These are phyloP conservation scores for Apaloderma vittatum DNA, from an alignment of 2,113 vertebrate genomes.

Conservation along the genomic window DNA sequence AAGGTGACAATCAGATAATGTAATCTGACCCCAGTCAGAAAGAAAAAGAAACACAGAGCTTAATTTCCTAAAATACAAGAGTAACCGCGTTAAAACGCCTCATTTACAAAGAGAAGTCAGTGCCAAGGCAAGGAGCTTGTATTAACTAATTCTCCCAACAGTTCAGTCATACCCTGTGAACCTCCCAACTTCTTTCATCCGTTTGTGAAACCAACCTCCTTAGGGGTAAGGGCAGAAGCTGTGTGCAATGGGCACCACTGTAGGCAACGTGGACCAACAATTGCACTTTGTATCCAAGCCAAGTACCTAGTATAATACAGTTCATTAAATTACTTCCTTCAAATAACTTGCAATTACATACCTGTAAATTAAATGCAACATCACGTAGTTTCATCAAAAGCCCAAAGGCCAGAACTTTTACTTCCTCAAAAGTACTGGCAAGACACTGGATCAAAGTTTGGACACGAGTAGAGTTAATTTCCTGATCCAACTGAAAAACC, in stretches of 20 bases:
- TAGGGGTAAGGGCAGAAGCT: background rate
- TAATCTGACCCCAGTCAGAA: background rate
- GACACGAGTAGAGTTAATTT: slow-evolving; percentile 81
- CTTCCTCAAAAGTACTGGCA: slow-evolving; percentile 93
- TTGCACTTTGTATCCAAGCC: background rate
- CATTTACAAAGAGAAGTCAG: background rate
- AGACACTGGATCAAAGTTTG: slow-evolving; percentile 88
- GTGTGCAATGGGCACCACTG: background rate
- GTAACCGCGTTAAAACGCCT: background rate
- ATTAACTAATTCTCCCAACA: background rate
- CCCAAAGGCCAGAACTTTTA: slow-evolving; percentile 88
- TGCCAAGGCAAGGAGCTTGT: background rate
- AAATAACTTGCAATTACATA: slow-evolving; percentile 40
- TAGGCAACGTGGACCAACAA: rapidly evolving
- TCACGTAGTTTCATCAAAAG: slow-evolving; percentile 87
- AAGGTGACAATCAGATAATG: background rate
- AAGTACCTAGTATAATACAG: background rate
- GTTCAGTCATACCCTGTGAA: background rate
- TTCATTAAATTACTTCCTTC: background rate
- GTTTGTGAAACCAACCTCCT: background rate
- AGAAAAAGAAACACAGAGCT: background rate
- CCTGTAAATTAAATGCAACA: slow-evolving; percentile 84
- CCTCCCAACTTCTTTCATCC: background rate
- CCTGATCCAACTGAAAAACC: slow-evolving; percentile 84
- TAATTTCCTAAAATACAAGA: background rate